A percentile compares a stretch with the other conserved stretches of the same genome.
Evolutionary conservation across 2,113 vertebrate species (phyloP).

Genomic region (Neopipo cinnamomea): DNA sequence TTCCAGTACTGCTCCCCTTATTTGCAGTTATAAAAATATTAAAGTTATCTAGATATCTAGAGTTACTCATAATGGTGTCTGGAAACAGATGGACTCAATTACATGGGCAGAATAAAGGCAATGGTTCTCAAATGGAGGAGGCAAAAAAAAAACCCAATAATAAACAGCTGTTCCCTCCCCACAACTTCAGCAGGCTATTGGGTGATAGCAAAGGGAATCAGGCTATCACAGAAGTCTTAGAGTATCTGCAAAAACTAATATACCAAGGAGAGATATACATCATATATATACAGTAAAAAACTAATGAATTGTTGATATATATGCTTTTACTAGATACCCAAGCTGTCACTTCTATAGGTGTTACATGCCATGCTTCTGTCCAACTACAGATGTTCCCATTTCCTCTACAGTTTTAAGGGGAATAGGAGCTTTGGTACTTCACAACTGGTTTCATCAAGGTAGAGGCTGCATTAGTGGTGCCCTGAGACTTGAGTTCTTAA

Average conservation of each 20-base stretch:
- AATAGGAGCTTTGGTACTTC: not conserved
- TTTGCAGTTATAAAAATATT: not conserved
- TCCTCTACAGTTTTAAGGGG: not conserved
- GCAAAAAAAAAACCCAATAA: rapidly evolving
- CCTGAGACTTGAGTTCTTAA: not conserved
- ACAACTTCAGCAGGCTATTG: not conserved
- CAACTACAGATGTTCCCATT: not conserved
- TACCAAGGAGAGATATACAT: not conserved
- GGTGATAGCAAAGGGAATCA: not conserved
- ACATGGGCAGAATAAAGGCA: not conserved
- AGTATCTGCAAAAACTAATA: not conserved
- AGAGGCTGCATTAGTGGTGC: not conserved
- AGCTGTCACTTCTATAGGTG: not conserved
- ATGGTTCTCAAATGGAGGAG: not conserved
- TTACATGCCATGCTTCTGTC: not conserved
- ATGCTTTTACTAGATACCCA: not conserved
- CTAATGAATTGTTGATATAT: rapidly evolving
- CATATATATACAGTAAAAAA: not conserved
- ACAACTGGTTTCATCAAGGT: not conserved
- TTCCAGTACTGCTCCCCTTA: not conserved
- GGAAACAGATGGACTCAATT: not conserved
- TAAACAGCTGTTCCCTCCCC: not conserved
- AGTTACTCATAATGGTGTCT: not conserved
- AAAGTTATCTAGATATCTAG: not conserved
- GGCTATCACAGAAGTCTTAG: not conserved